Base-by-base conservation (phyloP, 2,888 invertebrate genomes). In the Lucinisca nassula region DNA sequence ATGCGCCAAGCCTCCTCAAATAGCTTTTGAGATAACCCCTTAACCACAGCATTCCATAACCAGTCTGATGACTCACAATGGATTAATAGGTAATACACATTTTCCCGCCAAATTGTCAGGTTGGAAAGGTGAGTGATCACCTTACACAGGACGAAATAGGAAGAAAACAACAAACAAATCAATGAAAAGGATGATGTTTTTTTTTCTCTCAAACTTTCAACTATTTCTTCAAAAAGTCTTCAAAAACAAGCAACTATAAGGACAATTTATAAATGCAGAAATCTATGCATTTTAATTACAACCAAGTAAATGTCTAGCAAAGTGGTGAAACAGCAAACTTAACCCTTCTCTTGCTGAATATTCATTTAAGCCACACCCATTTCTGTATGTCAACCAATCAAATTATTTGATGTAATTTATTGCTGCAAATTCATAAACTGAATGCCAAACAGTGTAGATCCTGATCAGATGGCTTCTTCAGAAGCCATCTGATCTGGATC, bases 51-150 rank as follows among this genome's bases (percentile, higher is more conserved):
- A 90, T 90, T 84, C 87, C 84, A 49, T 74, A 77, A 75, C 84
- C 61, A 74, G 87, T 85, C 84, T 84, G 35, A 67, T 90, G 90
- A 90, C 79, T 90, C 90, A 90, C 67, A 32, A 72, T 27, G 35
- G 21, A 84, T 75, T n/a, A 79, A 40, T 14, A 40, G 40, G 51
- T 30, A 30, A 30, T 67, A 78, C 74, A 61, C 78, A 38, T 67
- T 87, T 88, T 89, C 90, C 90, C 90, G 88, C 90, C 90, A 89
- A 61, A 90, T 85, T 76, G 89, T 90, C 90, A 90, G 85, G 88
- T 87, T 82, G 86, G 24, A 75, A 77, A 32, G n/a, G n/a, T n/a
- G n/a, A n/a, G 24, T 45, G 17, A 12, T 45, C 17, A 45, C 17
- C 45, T 45, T 45, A 12, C 17, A 17, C 45, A 12, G 8, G 45